Evolutionary conservation across 2,113 vertebrate genomes (phyloP).

Genomic region (Eurypyga helias): DNA sequence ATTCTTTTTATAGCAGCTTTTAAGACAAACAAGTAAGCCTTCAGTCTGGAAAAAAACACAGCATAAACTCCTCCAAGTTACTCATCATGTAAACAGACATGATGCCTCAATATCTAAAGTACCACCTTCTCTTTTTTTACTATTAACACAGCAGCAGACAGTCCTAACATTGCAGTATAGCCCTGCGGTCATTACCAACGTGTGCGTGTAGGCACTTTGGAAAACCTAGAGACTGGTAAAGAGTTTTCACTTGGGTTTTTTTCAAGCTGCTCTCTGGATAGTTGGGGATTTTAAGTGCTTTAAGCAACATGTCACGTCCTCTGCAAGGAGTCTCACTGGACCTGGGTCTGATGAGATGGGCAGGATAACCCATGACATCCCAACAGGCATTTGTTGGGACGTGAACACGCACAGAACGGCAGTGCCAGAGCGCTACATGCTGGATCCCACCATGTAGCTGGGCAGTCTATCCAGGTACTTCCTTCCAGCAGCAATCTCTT

Average conservation of each 20-base stretch:
- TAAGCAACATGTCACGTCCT: background rate
- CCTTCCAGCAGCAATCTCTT: background rate
- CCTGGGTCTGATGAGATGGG: background rate
- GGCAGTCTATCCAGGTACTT: background rate
- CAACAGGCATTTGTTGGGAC: background rate
- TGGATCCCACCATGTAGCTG: background rate
- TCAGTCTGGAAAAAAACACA: background rate
- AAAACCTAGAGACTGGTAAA: background rate
- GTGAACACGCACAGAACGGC: accelerated
- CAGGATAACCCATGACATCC: background rate
- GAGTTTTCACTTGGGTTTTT: background rate
- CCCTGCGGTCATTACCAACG: accelerated
- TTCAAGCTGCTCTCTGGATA: background rate
- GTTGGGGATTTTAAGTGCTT: background rate
- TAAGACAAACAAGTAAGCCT: background rate
- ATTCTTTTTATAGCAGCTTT: background rate
- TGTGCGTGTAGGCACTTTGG: accelerated
- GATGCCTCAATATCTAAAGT: background rate
- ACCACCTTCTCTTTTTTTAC: background rate
- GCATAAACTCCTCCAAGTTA: background rate
- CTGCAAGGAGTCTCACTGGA: background rate
- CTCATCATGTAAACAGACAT: background rate
- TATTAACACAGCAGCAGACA: background rate
- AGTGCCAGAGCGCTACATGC: background rate
- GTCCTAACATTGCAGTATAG: background rate